Percentiles rank a stretch among this genome's conserved stretches.
phyloP scores from a whole-genome alignment of 2,888 invertebrate genomes.

The Philopedon plagiatum region DNA sequence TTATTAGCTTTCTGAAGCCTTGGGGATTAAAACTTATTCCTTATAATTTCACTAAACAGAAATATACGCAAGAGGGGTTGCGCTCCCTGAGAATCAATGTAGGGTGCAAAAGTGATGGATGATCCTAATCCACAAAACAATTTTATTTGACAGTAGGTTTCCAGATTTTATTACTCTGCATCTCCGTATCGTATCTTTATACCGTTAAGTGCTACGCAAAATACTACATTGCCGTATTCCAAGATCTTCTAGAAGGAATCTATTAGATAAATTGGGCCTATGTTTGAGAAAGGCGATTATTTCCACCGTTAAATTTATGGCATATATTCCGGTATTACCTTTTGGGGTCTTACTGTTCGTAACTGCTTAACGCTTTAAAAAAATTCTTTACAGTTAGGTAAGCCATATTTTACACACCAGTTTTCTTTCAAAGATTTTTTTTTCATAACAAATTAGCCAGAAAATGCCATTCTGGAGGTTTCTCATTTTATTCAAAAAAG shows the following conservation, averaged over 20 bases:
- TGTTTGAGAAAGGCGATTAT: constrained; percentile 21
- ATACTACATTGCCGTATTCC: constrained; percentile 17
- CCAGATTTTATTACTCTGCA: constrained; percentile 36
- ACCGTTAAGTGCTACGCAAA: constrained; percentile 29
- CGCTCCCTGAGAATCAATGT: constrained; percentile 39
- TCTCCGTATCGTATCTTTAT: constrained; percentile 29
- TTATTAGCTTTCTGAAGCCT: constrained; percentile 35
- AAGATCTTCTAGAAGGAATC: constrained; percentile 11
- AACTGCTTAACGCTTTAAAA: no score
- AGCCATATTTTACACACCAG: no score
- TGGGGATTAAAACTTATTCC: constrained; percentile 38
- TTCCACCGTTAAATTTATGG: constrained; percentile 2
- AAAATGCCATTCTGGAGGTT: no score
- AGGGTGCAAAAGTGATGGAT: constrained; percentile 43
- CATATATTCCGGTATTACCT: neutral
- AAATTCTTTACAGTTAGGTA: no score
- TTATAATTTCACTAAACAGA: constrained; percentile 40
- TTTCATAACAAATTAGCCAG: no score
- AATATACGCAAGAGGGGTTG: constrained; percentile 21
- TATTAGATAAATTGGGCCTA: constrained; percentile 33
- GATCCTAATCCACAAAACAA: constrained; percentile 36
- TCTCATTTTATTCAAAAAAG: no score
- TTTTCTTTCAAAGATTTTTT: no score
- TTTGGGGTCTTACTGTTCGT: neutral
- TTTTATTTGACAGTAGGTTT: constrained; percentile 41